Conservation (phyloP, 2,888 invertebrate species). For the Dysmachus trigonus region DNA sequence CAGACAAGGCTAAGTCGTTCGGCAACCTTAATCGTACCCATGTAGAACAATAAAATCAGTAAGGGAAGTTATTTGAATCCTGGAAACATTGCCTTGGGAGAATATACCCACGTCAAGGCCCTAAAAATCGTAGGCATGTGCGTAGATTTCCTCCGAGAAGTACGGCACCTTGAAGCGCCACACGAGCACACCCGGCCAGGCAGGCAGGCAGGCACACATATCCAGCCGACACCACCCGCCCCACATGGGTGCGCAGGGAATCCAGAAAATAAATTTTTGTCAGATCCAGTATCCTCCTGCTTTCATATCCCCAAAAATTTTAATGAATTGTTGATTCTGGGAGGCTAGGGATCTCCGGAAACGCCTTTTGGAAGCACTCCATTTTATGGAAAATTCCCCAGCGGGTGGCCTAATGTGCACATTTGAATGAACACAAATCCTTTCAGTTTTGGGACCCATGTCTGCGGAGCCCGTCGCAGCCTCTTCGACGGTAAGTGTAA, state of each 20-base stretch:
- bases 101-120: slow-evolving; percentile 20
- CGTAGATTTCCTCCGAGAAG: slow-evolving; percentile 1
- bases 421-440: background rate
- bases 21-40: slow-evolving; percentile 7
- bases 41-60: slow-evolving; percentile 37
- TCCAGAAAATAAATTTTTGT: slow-evolving; percentile 25
- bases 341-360: slow-evolving; percentile 1
- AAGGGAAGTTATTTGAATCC: slow-evolving; percentile 25
- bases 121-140: slow-evolving; percentile 11
- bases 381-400: background rate
- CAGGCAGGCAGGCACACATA: no score
- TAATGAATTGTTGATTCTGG: slow-evolving; percentile 27
- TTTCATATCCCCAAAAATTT: slow-evolving; percentile 33
- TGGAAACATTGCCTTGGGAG: slow-evolving; percentile 34
- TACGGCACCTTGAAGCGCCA: background rate
- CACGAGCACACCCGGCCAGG: background rate
- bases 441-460: background rate
- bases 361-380: slow-evolving; percentile 11
- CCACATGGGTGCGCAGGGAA: background rate
- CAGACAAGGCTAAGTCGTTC: slow-evolving; percentile 11
- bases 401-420: slow-evolving; percentile 3
- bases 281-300: slow-evolving; percentile 5
- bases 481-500: background rate
- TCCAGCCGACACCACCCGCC: background rate
- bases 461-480: background rate